Evolutionary conservation across 2,113 vertebrate species (phyloP).

Genomic region (Anhinga rufa): DNA sequence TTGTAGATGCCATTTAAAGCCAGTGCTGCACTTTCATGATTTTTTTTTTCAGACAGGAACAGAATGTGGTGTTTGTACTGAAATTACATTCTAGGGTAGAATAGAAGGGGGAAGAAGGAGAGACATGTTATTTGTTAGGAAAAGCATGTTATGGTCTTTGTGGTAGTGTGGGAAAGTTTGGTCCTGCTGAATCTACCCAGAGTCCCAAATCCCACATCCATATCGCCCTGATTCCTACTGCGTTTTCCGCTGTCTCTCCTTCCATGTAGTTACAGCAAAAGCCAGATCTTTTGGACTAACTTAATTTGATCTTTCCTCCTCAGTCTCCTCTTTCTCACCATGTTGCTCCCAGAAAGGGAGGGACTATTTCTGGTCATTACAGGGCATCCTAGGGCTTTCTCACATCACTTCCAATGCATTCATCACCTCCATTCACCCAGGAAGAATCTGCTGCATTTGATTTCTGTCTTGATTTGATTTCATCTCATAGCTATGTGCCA

Average conservation of each 20-base stretch:
- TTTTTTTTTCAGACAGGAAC: background rate
- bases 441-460: background rate
- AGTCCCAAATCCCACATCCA: background rate
- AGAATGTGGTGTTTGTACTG: background rate
- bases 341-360: background rate
- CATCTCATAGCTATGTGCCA: background rate
- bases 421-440: background rate
- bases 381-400: background rate
- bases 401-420: background rate
- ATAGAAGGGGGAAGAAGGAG: background rate
- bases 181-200: background rate
- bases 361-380: background rate
- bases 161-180: background rate
- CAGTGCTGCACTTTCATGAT: background rate
- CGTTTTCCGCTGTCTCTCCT: background rate
- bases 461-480: constrained; percentile 1
- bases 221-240: background rate
- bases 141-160: background rate
- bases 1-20: background rate
- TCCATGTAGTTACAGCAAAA: background rate
- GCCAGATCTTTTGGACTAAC: background rate
- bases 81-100: background rate
- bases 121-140: background rate
- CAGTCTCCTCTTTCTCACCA: background rate
- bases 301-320: background rate